Base-by-base conservation (phyloP, 2,113 vertebrate genomes). In the Tachuris rubrigastra region DNA sequence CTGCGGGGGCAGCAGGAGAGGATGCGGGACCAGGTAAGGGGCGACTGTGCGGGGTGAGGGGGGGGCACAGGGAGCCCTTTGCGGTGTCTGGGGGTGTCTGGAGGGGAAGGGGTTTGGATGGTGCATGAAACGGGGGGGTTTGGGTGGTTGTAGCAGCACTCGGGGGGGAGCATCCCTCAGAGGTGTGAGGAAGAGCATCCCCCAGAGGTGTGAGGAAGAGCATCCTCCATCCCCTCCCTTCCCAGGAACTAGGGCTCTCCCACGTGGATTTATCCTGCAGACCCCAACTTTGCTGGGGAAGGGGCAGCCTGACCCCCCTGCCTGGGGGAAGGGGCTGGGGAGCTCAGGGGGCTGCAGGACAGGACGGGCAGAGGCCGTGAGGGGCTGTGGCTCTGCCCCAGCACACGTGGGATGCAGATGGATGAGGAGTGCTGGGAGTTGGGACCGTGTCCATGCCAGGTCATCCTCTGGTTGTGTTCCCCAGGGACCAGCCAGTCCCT, bases 21-120 rank as follows among this genome's bases (percentile, higher is more conserved):
- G 21, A 98, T 99, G 68, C 95, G 99, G 24, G 99, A 99, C 80
- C 99, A 99, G 99, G 99, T 99, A 94, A 78, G 96, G 15, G 58
- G 18, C 1, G 3, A 5, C 6, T 15, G 24, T 4, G 4, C 10
- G 2, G 24, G 3, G 1, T 12, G 19, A 8, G 21, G 12, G 10
- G n/a, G n/a, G n/a, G n/a, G 10, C 1, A 9, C 0, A 1, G 20
- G 65, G 35, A 35, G 8, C 1, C 17, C 6, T 6, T 5, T 12
- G 33, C 1, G 4, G 1, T 14, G 9, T 35, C 12, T 33, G 55
- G 35, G 58, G 44, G 1, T 63, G 27, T 3, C 4, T 2, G 37
- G 46, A 28, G 81, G 42, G 20, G 69, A 3, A 12, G n/a, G n/a
- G n/a, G n/a, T n/a, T n/a, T 10, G 46, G 55, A 2, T 23, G 46